Percentiles rank a stretch among this genome's conserved stretches.
Evolutionary conservation across 2,888 invertebrate genomes (phyloP).

Genomic region (Horisme vitalbata): DNA sequence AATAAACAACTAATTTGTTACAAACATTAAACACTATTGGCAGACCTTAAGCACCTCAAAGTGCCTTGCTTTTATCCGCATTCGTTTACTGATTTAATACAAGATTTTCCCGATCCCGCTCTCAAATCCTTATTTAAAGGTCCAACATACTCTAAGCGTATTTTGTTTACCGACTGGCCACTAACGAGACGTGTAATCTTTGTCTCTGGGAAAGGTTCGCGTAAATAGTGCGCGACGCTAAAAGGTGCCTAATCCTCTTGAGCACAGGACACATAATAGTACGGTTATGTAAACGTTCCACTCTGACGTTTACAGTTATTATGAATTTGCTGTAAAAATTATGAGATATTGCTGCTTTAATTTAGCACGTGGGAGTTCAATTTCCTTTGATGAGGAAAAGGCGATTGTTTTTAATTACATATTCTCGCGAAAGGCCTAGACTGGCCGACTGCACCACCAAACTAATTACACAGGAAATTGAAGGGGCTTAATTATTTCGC

Average conservation of each 20-base stretch:
- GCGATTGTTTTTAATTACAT: no score
- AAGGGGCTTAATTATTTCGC: no score
- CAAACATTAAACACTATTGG: no score
- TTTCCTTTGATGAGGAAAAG: no score
- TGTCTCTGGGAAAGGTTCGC: slow-evolving; percentile 50
- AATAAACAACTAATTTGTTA: no score
- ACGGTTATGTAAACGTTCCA: slow-evolving; percentile 1
- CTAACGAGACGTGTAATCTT: slow-evolving; percentile 56
- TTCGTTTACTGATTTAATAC: slow-evolving; percentile 4
- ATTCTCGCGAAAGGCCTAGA: no score
- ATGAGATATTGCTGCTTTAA: no score
- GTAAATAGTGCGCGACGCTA: slow-evolving; percentile 74
- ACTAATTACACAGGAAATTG: no score
- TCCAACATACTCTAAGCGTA: slow-evolving; percentile 19
- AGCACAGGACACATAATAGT: slow-evolving; percentile 13
- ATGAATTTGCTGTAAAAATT: no score
- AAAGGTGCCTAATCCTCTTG: slow-evolving; percentile 71
- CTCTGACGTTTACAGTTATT: not conserved
- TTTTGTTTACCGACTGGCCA: slow-evolving; percentile 30
- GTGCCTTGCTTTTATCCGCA: not conserved
- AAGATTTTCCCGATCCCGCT: slow-evolving; percentile 9
- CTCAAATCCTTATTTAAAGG: slow-evolving; percentile 20
- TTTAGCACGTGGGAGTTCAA: no score
- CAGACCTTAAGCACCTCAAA: not conserved
- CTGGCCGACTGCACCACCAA: no score